A percentile compares a stretch with the other conserved stretches of the same genome.
phyloP scores from a whole-genome alignment of 2,888 invertebrate genomes.

The Eristalis arbustorum region DNA sequence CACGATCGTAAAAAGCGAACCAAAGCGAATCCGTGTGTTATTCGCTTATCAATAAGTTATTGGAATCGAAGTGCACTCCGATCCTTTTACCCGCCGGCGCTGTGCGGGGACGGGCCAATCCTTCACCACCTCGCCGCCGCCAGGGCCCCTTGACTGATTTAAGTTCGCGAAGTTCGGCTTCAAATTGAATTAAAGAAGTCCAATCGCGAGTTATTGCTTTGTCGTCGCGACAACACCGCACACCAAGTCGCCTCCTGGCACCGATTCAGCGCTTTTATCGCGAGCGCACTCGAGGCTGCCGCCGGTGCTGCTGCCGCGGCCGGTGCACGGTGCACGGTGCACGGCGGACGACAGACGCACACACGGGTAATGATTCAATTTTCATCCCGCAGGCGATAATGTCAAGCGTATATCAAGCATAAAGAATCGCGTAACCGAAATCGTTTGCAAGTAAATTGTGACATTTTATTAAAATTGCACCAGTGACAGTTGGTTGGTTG shows the following conservation, averaged over 20 bases:
- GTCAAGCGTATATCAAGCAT: conserved; percentile 61
- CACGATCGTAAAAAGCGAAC: conserved; percentile 49
- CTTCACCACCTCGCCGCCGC: too few relatives aligned
- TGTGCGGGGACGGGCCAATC: neutral
- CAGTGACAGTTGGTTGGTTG: conserved; percentile 71
- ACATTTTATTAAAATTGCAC: conserved; percentile 73
- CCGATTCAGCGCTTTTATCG: conserved; percentile 21
- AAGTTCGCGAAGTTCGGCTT: conserved; percentile 33
- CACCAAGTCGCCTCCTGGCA: conserved; percentile 9
- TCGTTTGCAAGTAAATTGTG: conserved; percentile 72
- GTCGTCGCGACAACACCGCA: conserved; percentile 14
- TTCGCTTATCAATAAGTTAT: conserved; percentile 69
- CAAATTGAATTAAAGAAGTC: conserved; percentile 57
- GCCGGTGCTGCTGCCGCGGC: neutral
- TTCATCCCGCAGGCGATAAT: conserved; percentile 49
- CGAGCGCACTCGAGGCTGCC: conserved; percentile 29
- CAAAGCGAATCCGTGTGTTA: conserved; percentile 61
- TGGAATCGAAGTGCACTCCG: conserved; percentile 66
- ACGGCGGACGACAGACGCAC: neutral
- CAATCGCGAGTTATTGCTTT: conserved; percentile 54
- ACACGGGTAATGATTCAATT: conserved; percentile 60
- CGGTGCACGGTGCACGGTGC: neutral
- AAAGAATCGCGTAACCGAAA: conserved; percentile 67
- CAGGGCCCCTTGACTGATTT: conserved; percentile 17
- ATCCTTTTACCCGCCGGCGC: conserved; percentile 12